These are phyloP conservation scores for Aldrovandia affinis DNA, from an alignment of 2,797 vertebrate genomes.

Conservation along the genomic window DNA sequence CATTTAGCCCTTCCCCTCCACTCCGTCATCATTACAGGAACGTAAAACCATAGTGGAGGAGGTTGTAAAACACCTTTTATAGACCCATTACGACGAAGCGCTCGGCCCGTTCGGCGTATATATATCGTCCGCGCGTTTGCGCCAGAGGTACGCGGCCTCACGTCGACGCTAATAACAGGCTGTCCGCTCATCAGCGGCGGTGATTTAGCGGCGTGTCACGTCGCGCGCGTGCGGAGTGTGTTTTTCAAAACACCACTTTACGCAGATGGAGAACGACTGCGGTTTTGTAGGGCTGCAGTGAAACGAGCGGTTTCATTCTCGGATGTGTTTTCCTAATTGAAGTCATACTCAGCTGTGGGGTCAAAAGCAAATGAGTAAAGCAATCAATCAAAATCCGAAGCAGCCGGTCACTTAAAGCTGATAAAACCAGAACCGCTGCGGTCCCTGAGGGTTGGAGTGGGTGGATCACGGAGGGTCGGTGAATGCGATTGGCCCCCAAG, in stretches of 20 bases:
- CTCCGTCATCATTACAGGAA: slow-evolving; percentile 7
- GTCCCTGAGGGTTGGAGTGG: background rate
- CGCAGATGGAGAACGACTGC: background rate
- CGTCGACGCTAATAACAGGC: background rate
- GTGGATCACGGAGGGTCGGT: background rate
- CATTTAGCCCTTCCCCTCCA: background rate
- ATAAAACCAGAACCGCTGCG: background rate
- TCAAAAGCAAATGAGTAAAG: background rate
- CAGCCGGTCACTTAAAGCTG: background rate
- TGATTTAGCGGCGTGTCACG: background rate
- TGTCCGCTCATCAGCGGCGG: background rate
- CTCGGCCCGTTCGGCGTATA: background rate
- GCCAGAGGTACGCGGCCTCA: background rate
- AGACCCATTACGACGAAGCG: background rate
- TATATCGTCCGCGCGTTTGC: background rate
- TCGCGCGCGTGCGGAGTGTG: background rate
- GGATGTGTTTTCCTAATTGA: background rate
- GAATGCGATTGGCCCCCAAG: too few relatives aligned
- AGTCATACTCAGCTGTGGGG: background rate
- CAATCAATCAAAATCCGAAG: background rate
- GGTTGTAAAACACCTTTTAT: slow-evolving; percentile 8
- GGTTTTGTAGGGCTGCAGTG: background rate
- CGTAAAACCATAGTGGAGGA: background rate
- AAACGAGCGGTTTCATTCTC: background rate
- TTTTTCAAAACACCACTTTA: background rate